These are phyloP conservation scores for Drosophila obscura DNA, from an alignment of 1,140 invertebrate species.

Conservation along the genomic window DNA sequence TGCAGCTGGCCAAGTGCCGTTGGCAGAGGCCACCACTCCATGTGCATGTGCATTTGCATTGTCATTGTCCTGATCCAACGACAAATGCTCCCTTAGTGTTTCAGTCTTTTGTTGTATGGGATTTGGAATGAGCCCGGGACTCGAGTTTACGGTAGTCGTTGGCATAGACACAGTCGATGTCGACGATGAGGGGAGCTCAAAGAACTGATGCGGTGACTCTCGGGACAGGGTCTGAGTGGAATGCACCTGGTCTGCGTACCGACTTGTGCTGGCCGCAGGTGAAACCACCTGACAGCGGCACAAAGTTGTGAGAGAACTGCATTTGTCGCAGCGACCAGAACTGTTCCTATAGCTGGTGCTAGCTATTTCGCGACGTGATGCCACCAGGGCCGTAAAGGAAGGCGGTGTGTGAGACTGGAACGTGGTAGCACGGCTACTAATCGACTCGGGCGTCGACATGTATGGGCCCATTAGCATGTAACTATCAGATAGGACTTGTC, in stretches of 20 bases:
- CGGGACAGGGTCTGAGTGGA: slow-evolving; percentile 50
- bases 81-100: slow-evolving; percentile 11
- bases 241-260: slow-evolving; percentile 45
- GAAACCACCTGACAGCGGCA: slow-evolving; percentile 39
- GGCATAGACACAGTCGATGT: slow-evolving; percentile 33
- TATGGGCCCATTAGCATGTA: slow-evolving; percentile 58
- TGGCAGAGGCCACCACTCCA: slow-evolving; percentile 17
- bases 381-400: slow-evolving; percentile 35
- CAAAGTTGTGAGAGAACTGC: slow-evolving; percentile 30
- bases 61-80: slow-evolving; percentile 12
- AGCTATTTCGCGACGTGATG: slow-evolving; percentile 30
- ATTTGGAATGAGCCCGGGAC: slow-evolving; percentile 48
- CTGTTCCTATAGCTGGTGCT: slow-evolving; percentile 8
- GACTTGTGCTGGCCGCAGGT: slow-evolving; percentile 14
- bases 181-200: slow-evolving; percentile 59
- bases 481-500: slow-evolving; percentile 29
- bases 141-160: slow-evolving; percentile 6
- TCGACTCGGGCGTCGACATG: slow-evolving; percentile 27
- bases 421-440: slow-evolving; percentile 2
- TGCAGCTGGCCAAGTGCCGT: slow-evolving; percentile 55
- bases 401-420: slow-evolving; percentile 7
- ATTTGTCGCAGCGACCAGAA: slow-evolving; percentile 43
- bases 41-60: slow-evolving; percentile 23
- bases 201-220: slow-evolving; percentile 35
- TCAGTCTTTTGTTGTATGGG: slow-evolving; percentile 68